Base-by-base conservation (phyloP, 2,113 vertebrate species). In the Pomatorhinus ruficollis region DNA sequence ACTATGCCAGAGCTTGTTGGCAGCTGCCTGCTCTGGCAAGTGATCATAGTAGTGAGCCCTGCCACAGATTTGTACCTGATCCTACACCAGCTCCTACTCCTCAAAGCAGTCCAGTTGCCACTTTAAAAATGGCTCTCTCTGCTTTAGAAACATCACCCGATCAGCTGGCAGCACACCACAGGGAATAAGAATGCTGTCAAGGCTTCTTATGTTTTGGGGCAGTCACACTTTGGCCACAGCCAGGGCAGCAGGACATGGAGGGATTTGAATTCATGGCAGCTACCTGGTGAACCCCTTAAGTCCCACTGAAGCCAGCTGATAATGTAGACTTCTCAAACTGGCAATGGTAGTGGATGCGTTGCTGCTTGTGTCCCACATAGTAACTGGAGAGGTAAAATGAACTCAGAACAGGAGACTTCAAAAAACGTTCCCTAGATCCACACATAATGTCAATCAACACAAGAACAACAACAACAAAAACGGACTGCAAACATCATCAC, bases 301-400 rank as follows among this genome's bases (percentile, higher is more conserved):
- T 17, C 25, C 68, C 54, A 17, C 35, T 69, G 52, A 47, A 75
- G 28, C 37, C 53, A 66, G 37, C 0, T 75, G 70, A 45, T 17
- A 37, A n/a, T 0, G 0, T 2, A 18, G 28, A 11, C 17, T 13
- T 17, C 65, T 40, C 37, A 13, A 40, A 49, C 21, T 39, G 65
- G 12, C 56, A 56, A 5, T 19, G 6, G 31, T 39, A 79, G 75
- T 25, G 56, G 35, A 33, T 6, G 12, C 57, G 33, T 16, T 47
- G 63, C 50, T 40, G 44, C 40, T 72, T n/a, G 31, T 31, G 22
- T 37, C 27, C 24, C 28, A n/a, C 44, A 35, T 15, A 33, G 35
- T 35, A 77, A 61, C 24, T 49, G 23, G 17, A 70, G 39, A 59
- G 21, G 2, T 40, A 25, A 2, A 12, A 44, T 27, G 60, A 94